These are phyloP conservation scores for Lapara coniferarum DNA, from an alignment of 2,888 invertebrate species.

Conservation along the genomic window DNA sequence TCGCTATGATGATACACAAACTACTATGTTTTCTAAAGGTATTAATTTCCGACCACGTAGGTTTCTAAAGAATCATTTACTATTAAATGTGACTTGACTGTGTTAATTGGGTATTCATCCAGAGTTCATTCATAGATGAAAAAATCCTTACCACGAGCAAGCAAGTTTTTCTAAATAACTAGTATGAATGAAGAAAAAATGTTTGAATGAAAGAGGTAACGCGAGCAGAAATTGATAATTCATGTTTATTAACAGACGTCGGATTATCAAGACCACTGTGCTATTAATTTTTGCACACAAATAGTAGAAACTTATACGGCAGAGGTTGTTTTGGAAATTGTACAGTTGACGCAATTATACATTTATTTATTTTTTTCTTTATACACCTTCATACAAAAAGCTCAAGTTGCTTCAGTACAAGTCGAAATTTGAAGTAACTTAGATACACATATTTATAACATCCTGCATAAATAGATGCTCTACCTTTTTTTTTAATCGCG, in stretches of 20 bases:
- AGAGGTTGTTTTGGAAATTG: too few relatives aligned
- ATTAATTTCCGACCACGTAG: constrained; percentile 2
- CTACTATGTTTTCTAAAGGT: background rate
- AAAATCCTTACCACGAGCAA: constrained; percentile 4
- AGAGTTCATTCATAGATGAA: constrained; percentile 9
- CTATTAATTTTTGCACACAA: background rate
- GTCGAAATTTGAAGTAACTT: too few relatives aligned
- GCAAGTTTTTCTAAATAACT: background rate
- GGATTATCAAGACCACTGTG: background rate
- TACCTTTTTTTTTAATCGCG: too few relatives aligned
- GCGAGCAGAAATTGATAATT: background rate
- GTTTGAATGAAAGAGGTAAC: background rate
- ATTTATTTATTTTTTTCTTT: too few relatives aligned
- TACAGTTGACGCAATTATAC: too few relatives aligned
- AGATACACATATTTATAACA: too few relatives aligned
- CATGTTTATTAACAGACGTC: background rate
- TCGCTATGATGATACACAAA: background rate
- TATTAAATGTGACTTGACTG: constrained; percentile 15
- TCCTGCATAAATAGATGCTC: too few relatives aligned
- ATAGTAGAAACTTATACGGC: background rate
- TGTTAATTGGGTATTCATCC: constrained; percentile 22
- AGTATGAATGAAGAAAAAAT: constrained; percentile 1
- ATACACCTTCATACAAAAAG: too few relatives aligned
- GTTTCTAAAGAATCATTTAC: constrained; percentile 18
- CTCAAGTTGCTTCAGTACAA: too few relatives aligned